Evolutionary conservation across 1,140 invertebrate genomes (phyloP), one percentile per base, ranked within the genome.

Genomic region (Leptopilina boulardi): DNA sequence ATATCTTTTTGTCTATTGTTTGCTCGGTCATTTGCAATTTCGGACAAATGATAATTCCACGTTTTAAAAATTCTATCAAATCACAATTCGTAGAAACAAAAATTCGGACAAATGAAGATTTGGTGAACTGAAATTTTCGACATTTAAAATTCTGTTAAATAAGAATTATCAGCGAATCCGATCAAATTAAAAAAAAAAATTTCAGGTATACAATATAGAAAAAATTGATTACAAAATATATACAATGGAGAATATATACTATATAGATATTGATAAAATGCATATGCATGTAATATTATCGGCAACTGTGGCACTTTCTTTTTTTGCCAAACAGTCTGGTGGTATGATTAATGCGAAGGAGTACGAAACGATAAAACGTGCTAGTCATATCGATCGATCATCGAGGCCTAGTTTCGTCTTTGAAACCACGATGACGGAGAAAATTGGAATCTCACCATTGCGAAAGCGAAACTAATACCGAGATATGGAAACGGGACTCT

Each of bases 381-480:
- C 78, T 73, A 23, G 78, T 82, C 81, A 82, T 82, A 84, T 74
- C 41, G 75, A 83, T 81, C 70, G 79, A 82, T 84, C 73, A 78
- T 81, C 76, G 75, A 85, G 80, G 79, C 82, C 77, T 73, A 82
- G 75, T 82, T 86, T 82, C 38, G 54, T 73, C 26, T 21, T 41
- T 75, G 71, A 79, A 81, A 81, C 77, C 79, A 9, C 34, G 77
- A 81, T 84, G 82, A 80, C 80, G 81, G 86, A 80, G 86, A 88
- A 85, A 89, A 87, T 79, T 59, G 51, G 80, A 42, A 78, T 73
- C 81, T 66, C 74, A 78, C 71, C 86, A 83, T 84, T 86, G 88
- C 88, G 88, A 89, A 89, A 89, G 88, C 86, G 87, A 85, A 78
- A 76, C 84, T 85, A 88, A 89, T 85, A 73, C 77, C 8, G 5